Percentiles rank a stretch among this genome's conserved stretches.
phyloP scores from a whole-genome alignment of 1,140 invertebrate species.

The Caenorhabditis remanei region DNA sequence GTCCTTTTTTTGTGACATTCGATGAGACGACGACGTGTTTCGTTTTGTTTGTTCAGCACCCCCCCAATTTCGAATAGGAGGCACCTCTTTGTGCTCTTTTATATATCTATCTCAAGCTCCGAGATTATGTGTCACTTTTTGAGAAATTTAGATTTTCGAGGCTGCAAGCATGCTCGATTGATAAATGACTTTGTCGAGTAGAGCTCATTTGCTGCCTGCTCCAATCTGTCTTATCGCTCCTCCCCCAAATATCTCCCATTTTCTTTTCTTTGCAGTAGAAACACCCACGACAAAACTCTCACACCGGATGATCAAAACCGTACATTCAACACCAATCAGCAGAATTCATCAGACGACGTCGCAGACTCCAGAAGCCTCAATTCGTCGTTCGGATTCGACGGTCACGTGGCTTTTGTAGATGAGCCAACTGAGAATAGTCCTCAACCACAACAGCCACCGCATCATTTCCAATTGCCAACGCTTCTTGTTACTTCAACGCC shows the following conservation, averaged over 20 bases:
- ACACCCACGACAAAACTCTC: neutral
- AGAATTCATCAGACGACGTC: neutral
- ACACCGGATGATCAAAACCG: conserved; percentile 40
- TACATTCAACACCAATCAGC: neutral
- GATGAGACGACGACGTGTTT: too few relatives aligned
- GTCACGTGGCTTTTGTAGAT: conserved; percentile 1
- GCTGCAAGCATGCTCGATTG: too few relatives aligned
- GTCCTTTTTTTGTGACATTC: too few relatives aligned
- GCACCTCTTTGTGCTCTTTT: too few relatives aligned
- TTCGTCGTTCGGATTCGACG: neutral
- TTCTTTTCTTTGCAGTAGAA: neutral
- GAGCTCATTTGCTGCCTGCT: too few relatives aligned
- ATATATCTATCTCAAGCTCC: too few relatives aligned
- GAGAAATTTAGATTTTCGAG: too few relatives aligned
- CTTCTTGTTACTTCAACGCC: conserved; percentile 43
- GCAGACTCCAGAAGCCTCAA: neutral
- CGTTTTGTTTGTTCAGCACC: too few relatives aligned
- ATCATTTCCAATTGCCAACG: conserved; percentile 22
- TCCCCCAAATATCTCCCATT: neutral
- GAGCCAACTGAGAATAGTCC: neutral
- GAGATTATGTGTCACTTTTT: too few relatives aligned
- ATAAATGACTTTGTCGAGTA: too few relatives aligned
- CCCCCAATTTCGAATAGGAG: too few relatives aligned
- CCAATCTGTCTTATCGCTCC: too few relatives aligned
- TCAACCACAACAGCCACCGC: neutral